phyloP scores from a whole-genome alignment of 2,113 vertebrate species.

The Lepisosteus osseus region DNA sequence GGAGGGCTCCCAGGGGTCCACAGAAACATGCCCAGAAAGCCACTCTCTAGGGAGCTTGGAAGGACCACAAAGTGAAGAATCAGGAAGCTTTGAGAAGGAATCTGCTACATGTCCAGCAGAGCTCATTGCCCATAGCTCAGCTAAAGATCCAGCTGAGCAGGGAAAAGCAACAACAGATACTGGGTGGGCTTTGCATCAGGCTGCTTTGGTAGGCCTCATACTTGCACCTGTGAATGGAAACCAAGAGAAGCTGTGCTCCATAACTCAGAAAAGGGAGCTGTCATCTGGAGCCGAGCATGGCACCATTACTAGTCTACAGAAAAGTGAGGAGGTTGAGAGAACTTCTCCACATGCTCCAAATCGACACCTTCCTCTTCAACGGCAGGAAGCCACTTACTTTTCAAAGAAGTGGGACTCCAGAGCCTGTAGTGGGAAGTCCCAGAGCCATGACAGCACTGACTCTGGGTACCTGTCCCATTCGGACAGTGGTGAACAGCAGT shows the following conservation, averaged over 20 bases:
- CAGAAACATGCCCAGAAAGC: slow-evolving; percentile 43
- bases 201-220: slow-evolving; percentile 32
- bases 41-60: slow-evolving; percentile 41
- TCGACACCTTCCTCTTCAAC: slow-evolving; percentile 67
- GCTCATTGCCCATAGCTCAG: slow-evolving; percentile 1
- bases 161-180: slow-evolving; percentile 17
- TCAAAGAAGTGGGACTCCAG: slow-evolving; percentile 75
- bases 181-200: slow-evolving; percentile 31
- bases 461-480: slow-evolving; percentile 87
- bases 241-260: slow-evolving; percentile 25
- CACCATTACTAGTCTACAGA: slow-evolving; percentile 12
- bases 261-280: slow-evolving; percentile 19
- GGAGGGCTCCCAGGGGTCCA: slow-evolving; percentile 53
- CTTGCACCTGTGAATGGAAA: slow-evolving; percentile 26
- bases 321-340: slow-evolving; percentile 41
- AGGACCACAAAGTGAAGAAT: slow-evolving; percentile 30
- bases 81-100: slow-evolving; percentile 34
- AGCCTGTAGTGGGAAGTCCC: slow-evolving; percentile 67
- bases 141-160: slow-evolving; percentile 12
- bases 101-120: not conserved
- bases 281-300: not conserved
- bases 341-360: slow-evolving; percentile 34
- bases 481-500: slow-evolving; percentile 78
- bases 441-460: slow-evolving; percentile 91
- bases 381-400: slow-evolving; percentile 70